Evolutionary conservation across 1,140 invertebrate genomes (phyloP).

Genomic region (Drosophila hydei): DNA sequence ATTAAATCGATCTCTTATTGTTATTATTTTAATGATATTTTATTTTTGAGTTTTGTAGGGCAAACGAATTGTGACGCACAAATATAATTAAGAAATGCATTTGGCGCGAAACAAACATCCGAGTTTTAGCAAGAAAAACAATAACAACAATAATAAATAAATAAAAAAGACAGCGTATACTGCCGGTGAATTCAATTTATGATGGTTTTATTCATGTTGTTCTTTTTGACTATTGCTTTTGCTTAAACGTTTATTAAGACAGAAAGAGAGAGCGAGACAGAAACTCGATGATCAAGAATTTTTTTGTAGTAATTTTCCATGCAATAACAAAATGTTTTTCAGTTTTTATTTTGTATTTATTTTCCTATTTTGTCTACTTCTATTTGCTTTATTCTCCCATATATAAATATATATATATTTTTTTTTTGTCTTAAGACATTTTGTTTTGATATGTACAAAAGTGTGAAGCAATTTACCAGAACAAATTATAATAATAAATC

Average conservation of each 20-base stretch:
- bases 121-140: constrained; percentile 53
- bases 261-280: background rate
- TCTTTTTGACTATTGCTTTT: constrained; percentile 33
- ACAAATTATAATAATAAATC: constrained; percentile 28
- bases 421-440: background rate
- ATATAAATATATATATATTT: background rate
- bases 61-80: constrained; percentile 10
- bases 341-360: constrained; percentile 49
- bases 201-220: constrained; percentile 52
- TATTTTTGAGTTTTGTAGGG: constrained; percentile 20
- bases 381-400: constrained; percentile 4
- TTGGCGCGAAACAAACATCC: constrained; percentile 55
- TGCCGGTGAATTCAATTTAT: constrained; percentile 70
- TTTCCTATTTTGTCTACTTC: constrained; percentile 42
- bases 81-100: constrained; percentile 49
- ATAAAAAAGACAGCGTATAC: constrained; percentile 12
- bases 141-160: constrained; percentile 18
- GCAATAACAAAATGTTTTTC: constrained; percentile 78
- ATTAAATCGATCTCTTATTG: constrained; percentile 28
- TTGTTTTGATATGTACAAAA: constrained; percentile 13
- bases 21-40: background rate
- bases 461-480: constrained; percentile 44
- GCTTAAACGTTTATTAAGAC: constrained; percentile 22
- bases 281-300: constrained; percentile 60
- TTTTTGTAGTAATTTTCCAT: constrained; percentile 79